Base-by-base conservation (phyloP, 2,113 vertebrate genomes). In the Vulpes lagopus region DNA sequence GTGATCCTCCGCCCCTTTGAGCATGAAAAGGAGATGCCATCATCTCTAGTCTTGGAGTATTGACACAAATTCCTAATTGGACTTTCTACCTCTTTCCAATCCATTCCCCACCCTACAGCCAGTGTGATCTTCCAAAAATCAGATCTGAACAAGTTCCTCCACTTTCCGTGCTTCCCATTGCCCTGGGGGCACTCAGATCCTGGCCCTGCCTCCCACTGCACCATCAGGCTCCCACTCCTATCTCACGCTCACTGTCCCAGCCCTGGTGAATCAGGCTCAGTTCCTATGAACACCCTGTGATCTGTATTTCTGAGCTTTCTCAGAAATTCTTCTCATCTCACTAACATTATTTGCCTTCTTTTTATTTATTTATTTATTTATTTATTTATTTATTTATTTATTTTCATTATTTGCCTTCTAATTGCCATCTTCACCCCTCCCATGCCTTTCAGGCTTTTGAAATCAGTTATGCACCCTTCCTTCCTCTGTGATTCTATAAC, bases 321-420 rank as follows among this genome's bases (percentile, higher is more conserved):
- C 73, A 57, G 32, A 74, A 67, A 64, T 60, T 79, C 25, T 91
- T 35, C 71, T 95, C 71, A 49, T 64, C 25, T 81, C 38, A 84
- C n/a, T 89, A 95, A 69, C 27, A 57, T n/a, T 82, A 32, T 85
- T 82, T 94, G 57, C 51, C 51, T 96, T 74, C 82, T 82, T 38
- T 38, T 43, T 43, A 43, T 43, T 43, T 43, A 43, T 43, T 43
- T 43, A 43, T 43, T 43, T 43, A 43, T 43, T 43, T 43, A 43
- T 43, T 43, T 43, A 43, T 43, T 43, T 43, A 43, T 43, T 43
- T 43, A 43, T 43, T 43, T 43, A 43, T 43, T 43, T 43, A 43
- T 43, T 43, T 43, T 43, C 27, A 57, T n/a, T 82, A 32, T 85
- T 82, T 94, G 57, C 51, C 51, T 96, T 76, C 82, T 82, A n/a